Conservation (phyloP, 2,888 invertebrate genomes). For the Drosophila anceps region DNA sequence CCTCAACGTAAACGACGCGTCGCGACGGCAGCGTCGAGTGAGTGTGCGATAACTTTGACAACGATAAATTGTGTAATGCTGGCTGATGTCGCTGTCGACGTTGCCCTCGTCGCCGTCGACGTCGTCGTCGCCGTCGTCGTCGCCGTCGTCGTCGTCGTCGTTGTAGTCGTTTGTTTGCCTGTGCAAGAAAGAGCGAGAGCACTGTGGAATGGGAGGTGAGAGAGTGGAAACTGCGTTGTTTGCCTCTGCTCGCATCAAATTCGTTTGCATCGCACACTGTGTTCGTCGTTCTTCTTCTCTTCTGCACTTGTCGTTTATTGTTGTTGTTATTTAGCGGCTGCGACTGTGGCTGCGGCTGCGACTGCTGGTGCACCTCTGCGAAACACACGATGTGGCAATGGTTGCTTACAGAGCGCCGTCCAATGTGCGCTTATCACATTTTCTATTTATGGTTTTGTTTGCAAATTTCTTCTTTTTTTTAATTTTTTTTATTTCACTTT, state of each 20-base stretch:
- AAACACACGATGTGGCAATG: slow-evolving; percentile 49
- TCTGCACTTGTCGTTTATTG: slow-evolving; percentile 50
- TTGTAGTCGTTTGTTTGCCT: slow-evolving; percentile 20
- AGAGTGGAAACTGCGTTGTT: slow-evolving; percentile 37
- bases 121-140: slow-evolving; percentile 15
- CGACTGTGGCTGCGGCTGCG: slow-evolving; percentile 13
- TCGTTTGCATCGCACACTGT: slow-evolving; percentile 59
- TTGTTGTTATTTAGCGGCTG: slow-evolving; percentile 8
- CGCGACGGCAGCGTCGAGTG: slow-evolving; percentile 36
- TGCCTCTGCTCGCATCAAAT: slow-evolving; percentile 47
- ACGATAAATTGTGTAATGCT: slow-evolving; percentile 66
- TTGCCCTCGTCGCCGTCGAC: slow-evolving; percentile 4
- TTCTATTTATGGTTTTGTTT: slow-evolving; percentile 72
- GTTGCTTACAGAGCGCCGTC: slow-evolving; percentile 44
- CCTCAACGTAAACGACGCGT: slow-evolving; percentile 26
- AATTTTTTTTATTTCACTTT: too few relatives aligned
- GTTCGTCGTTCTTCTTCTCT: slow-evolving; percentile 32
- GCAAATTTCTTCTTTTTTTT: slow-evolving; percentile 41
- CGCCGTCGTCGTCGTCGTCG: too few relatives aligned
- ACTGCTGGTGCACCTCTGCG: slow-evolving; percentile 36
- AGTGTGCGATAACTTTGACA: slow-evolving; percentile 68
- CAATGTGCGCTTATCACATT: slow-evolving; percentile 71
- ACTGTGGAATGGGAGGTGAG: slow-evolving; percentile 19
- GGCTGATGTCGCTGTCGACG: slow-evolving; percentile 34
- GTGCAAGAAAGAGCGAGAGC: slow-evolving; percentile 19